phyloP scores from a whole-genome alignment of 1,140 invertebrate species.

The Plodia interpunctella region DNA sequence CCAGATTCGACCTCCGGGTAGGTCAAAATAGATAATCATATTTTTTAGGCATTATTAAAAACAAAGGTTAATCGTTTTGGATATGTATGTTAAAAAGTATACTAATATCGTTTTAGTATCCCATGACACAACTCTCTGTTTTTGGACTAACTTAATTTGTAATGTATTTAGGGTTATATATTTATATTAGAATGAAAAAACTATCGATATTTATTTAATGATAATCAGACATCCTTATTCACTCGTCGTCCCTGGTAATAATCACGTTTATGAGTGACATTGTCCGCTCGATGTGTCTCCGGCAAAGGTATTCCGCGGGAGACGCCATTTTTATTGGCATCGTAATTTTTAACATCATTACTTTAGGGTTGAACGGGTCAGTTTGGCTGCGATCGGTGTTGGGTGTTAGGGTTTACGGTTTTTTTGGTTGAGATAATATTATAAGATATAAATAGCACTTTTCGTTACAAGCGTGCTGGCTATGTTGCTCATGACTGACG shows the following conservation, averaged over 20 bases:
- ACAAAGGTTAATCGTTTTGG: too few relatives aligned
- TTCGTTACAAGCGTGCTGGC: too few relatives aligned
- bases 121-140: too few relatives aligned
- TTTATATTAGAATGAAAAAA: too few relatives aligned
- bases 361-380: slow-evolving; percentile 11
- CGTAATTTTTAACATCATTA: slow-evolving; percentile 14
- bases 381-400: background rate
- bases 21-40: too few relatives aligned
- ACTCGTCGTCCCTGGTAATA: slow-evolving; percentile 10
- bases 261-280: slow-evolving; percentile 20
- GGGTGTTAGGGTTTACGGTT: background rate
- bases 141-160: too few relatives aligned
- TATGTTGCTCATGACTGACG: too few relatives aligned
- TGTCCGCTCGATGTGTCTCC: background rate
- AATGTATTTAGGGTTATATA: background rate
- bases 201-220: background rate
- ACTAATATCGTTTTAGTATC: too few relatives aligned
- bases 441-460: too few relatives aligned
- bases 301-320: background rate
- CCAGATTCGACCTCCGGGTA: too few relatives aligned
- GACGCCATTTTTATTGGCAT: slow-evolving; percentile 13
- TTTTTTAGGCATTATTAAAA: too few relatives aligned
- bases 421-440: background rate
- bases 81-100: too few relatives aligned
- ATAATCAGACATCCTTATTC: background rate